Conservation (phyloP, 2,797 vertebrate genomes). For the Bradypodion ventrale region DNA sequence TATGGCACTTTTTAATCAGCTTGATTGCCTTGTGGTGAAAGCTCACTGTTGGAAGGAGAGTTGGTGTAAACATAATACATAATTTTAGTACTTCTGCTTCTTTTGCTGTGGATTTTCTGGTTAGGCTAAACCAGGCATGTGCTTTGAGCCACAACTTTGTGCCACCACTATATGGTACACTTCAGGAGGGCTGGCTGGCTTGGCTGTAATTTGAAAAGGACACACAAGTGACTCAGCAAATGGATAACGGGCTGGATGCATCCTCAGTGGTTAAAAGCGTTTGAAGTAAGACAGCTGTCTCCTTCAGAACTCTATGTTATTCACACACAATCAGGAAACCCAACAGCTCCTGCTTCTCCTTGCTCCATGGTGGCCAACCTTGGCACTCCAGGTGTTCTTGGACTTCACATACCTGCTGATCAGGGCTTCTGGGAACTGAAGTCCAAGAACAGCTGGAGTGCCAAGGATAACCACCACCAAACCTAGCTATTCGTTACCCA, state of each 20-base stretch:
- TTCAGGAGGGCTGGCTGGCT: background rate
- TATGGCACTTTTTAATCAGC: slow-evolving; percentile 30
- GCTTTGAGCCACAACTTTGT: background rate
- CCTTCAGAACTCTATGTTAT: background rate
- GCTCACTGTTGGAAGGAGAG: background rate
- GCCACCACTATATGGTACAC: too few species aligned
- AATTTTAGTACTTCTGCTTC: background rate
- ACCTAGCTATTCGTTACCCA: background rate
- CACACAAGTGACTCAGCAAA: background rate
- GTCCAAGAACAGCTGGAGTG: too few species aligned
- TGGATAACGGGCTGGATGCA: background rate
- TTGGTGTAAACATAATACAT: background rate
- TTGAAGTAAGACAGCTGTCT: background rate
- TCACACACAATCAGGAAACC: background rate
- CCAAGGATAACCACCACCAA: too few species aligned
- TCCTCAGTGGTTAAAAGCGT: background rate
- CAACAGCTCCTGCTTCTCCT: background rate
- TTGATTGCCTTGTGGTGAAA: slow-evolving; percentile 22
- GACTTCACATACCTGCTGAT: too few species aligned
- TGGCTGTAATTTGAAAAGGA: background rate
- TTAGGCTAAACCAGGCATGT: background rate
- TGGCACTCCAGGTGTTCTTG: too few species aligned
- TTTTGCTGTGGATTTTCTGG: background rate
- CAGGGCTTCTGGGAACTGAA: too few species aligned
- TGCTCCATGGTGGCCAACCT: too few species aligned